Percentiles rank a stretch among this genome's conserved stretches.
phyloP scores from a whole-genome alignment of 2,888 invertebrate species.

The Thereva unica region DNA sequence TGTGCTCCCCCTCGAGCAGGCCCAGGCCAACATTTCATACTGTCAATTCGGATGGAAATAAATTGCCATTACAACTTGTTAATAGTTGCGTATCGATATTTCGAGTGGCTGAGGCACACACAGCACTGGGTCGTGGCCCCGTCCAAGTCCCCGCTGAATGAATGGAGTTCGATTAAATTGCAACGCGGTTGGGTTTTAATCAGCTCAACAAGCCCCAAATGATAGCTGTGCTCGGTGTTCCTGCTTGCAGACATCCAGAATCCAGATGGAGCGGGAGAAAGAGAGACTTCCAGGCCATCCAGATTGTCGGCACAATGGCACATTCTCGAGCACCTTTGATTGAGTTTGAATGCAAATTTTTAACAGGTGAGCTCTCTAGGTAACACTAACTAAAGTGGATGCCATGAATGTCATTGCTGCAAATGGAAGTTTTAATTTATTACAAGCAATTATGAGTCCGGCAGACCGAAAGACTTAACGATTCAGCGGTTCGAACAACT shows the following conservation, averaged over 20 bases:
- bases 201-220: constrained; percentile 19
- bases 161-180: constrained; percentile 17
- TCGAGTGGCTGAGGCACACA: constrained; percentile 15
- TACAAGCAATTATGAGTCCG: constrained; percentile 4
- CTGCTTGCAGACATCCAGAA: too few species aligned
- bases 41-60: constrained; percentile 33
- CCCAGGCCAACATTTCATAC: constrained; percentile 34
- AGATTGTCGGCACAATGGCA: constrained; percentile 24
- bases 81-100: constrained; percentile 35
- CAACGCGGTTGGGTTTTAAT: constrained; percentile 25
- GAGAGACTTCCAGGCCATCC: neutral
- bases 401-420: constrained; percentile 19
- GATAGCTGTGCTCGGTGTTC: neutral
- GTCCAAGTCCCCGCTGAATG: constrained; percentile 4
- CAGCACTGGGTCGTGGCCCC: constrained; percentile 21
- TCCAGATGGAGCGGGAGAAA: too few species aligned
- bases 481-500: too few species aligned
- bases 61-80: constrained; percentile 36
- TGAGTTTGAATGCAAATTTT: constrained; percentile 30
- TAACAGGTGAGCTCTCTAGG: constrained; percentile 20
- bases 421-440: constrained; percentile 31
- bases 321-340: constrained; percentile 30
- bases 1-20: constrained; percentile 7
- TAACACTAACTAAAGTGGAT: constrained; percentile 22
- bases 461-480: neutral